Evolutionary conservation across 2,888 invertebrate genomes (phyloP), one percentile per base, ranked within the genome.

Genomic region (Anodontia alba): DNA sequence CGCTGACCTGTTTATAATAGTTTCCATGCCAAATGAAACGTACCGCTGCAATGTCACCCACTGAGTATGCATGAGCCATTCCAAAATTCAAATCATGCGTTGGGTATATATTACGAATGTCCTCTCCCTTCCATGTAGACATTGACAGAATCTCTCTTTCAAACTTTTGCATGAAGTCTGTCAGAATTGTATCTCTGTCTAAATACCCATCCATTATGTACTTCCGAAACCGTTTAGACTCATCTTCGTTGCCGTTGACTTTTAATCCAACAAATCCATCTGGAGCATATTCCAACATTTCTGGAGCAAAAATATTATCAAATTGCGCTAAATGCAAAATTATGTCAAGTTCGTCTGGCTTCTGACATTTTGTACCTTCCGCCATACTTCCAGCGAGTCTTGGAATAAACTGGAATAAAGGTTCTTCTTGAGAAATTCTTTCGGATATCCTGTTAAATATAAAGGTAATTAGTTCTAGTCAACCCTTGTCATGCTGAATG

Each of bases 151-250:
- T 12, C n/a, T 68, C 68, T 23, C n/a, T 68, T 68, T 68, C 68
- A 31, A 68, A 17, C 26, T 38, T 68, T 36, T n/a, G 26, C n/a
- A 68, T 38, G 15, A 68, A 68, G 1, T 10, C 15, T 38, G 26
- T 42, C n/a, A 68, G 38, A n/a, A 68, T 68, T 43, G 38, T 43
- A 15, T 68, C 68, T 68, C 68, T 68, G 42, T 68, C 43, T 26
- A 68, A 68, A 68, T 68, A 68, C 12, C 68, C 68, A 42, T 68
- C 68, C 15, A 68, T n/a, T 3, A 68, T 38, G 38, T 68, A 68
- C 26, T 68, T 68, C 38, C 38, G 17, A n/a, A 36, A 68, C 7
- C 26, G 23, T 7, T 15, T 38, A 12, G n/a, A 10, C 15, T 68
- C 42, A 15, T n/a, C 26, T n/a, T 68, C 68, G n/a, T n/a, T 68